Evolutionary conservation across 1,140 invertebrate genomes (phyloP), one percentile per base, ranked within the genome.

Genomic region (Drosophila hydei): DNA sequence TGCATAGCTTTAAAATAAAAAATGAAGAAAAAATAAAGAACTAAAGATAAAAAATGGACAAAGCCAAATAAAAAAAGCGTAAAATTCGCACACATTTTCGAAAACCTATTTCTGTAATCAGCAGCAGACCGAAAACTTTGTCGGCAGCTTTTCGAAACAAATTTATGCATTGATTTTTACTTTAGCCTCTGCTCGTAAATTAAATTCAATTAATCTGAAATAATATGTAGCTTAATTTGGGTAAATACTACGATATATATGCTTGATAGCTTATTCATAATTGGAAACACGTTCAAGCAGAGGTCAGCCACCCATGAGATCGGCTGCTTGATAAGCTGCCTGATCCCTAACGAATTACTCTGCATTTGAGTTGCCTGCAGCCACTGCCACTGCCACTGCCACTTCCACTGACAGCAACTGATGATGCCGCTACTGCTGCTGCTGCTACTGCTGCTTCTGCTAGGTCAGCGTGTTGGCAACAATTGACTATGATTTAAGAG

Each of bases 81-180:
- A 25, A 74, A 78, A 70, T 79, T 85, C 73, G 80, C 80, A 79
- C 78, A 81, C 63, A 75, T 64, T 59, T 60, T 61, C 27, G 23
- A 71, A 75, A 75, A 43, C 79, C 64, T 75, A 40, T 40, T 40
- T 40, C 36, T 42, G 14, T 16, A 42, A 42, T 8, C 38, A 42
- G 38, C 38, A 16, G 16, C 38, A 42, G 38, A 14, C 14, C 38
- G n/a, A 25, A 48, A 48, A 7, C 11, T 19, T 30, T 33, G 8
- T 33, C 30, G 9, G 8, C 30, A 9, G 9, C 30, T 27, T 6
- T 40, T 40, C 12, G 4, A 14, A 14, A 14, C 11, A 42, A 16
- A 42, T 42, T 16, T 16, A 42, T 33, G 30, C 38, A 42, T 6
- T 6, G 14, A 42, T 16, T 42, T 14, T 16, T 7, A 42, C n/a